Evolutionary conservation across 2,113 vertebrate species (phyloP), one percentile per base, ranked within the genome.

Genomic region (Axis porcinus): DNA sequence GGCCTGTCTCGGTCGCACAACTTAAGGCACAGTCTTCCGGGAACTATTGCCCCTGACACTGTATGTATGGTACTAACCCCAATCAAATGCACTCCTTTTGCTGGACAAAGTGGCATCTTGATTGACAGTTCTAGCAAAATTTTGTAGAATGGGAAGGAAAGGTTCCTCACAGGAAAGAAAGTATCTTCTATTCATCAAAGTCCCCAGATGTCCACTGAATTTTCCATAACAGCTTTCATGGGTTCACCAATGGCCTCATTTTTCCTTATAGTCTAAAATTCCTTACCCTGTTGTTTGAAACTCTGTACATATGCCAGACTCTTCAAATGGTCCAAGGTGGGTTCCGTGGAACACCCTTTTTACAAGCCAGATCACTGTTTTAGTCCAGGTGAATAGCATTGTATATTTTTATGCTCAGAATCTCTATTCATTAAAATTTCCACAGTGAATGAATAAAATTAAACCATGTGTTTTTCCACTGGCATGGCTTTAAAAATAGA

Each of bases 401-500:
- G 25, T 58, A 27, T 43, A 70, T 12, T 91, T 97, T 60, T 78
- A 91, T 10, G 30, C 12, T 93, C 96, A 82, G 17, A 89, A 83
- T 95, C 30, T 95, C 83, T 86, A 33, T 79, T 95, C 13, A 70
- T 64, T 85, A 95, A 85, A 52, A 88, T 86, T 87, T 96, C 84
- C 79, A 55, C 11, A n/a, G 16, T 84, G 64, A 78, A 74, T 54
- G n/a, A 91, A 84, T 95, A 89, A 60, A 94, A 97, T 85, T 30
- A 70, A 30, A 50, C 58, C 27, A 62, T 76, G 14, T 97, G 62
- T 36, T 91, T 97, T 89, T 90, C 45, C 21, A 85, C 81, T 92
- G 87, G 57, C 2, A 74, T 94, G 30, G 36, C 91, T 95, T 96
- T 70, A 92, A 96, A 98, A 93, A 85, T 45, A 89, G 82, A 93